Evolutionary conservation across 2,113 vertebrate species (phyloP).

Genomic region (Hydropotes inermis): DNA sequence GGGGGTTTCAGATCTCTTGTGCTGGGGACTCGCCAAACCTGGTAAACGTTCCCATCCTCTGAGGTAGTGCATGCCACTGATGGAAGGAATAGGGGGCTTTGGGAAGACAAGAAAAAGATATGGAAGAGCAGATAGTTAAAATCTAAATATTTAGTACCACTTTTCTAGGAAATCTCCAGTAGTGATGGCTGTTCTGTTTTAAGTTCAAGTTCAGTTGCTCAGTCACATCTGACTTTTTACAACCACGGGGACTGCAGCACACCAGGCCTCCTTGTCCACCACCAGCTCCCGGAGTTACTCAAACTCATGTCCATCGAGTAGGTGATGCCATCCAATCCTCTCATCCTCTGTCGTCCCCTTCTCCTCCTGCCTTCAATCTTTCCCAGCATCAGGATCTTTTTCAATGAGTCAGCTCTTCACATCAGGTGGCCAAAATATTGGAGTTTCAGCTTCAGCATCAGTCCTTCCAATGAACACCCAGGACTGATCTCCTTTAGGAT

Average conservation of each 20-base stretch:
- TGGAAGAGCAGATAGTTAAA: neutral
- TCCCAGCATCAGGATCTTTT: neutral
- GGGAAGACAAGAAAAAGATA: neutral
- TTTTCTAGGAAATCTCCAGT: neutral
- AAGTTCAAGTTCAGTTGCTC: neutral
- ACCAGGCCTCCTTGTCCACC: neutral
- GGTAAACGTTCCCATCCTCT: neutral
- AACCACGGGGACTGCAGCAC: neutral
- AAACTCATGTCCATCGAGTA: neutral
- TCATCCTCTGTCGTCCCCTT: neutral
- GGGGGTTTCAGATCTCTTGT: neutral
- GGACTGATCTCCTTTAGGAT: neutral
- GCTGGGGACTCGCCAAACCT: neutral
- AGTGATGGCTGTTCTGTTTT: neutral
- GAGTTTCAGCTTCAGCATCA: neutral
- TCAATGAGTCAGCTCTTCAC: accelerated
- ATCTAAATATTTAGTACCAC: neutral
- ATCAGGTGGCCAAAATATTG: neutral
- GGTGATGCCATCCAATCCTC: neutral
- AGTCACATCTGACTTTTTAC: accelerated
- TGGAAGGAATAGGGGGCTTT: neutral
- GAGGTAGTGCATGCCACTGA: neutral
- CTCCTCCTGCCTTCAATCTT: neutral
- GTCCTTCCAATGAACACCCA: neutral
- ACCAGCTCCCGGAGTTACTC: neutral